Evolutionary conservation across 2,888 invertebrate genomes (phyloP).

Genomic region (Orthosia gothica): DNA sequence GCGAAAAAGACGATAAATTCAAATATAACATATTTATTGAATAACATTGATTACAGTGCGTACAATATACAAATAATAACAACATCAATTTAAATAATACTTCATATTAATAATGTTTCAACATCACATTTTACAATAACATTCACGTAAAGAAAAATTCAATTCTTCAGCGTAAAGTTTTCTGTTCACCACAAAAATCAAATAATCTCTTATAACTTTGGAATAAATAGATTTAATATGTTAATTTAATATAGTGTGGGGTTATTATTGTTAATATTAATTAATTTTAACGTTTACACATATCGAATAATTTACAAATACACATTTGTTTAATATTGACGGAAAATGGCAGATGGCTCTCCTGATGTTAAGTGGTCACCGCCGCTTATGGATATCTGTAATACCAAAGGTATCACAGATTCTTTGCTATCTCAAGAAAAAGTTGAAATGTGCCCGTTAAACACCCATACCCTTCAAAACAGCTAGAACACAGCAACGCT

Average conservation of each 20-base stretch:
- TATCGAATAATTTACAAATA: conserved; percentile 53
- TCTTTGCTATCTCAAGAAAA: not conserved
- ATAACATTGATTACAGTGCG: conserved; percentile 64
- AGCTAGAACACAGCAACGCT: not conserved
- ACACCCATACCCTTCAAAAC: not conserved
- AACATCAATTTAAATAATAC: conserved; percentile 60
- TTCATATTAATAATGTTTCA: conserved; percentile 37
- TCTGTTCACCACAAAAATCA: conserved; percentile 39
- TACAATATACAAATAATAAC: conserved; percentile 61
- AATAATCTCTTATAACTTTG: conserved; percentile 38
- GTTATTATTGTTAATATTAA: conserved; percentile 35
- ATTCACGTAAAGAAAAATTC: conserved; percentile 45
- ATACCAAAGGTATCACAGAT: not conserved
- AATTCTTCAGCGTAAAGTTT: conserved; percentile 1
- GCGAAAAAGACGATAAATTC: not conserved
- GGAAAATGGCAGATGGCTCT: not conserved
- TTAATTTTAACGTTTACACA: conserved; percentile 38
- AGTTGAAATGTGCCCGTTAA: not conserved
- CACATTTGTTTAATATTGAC: conserved; percentile 29
- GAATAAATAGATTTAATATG: conserved; percentile 46
- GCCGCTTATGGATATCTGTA: not conserved
- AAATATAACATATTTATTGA: conserved; percentile 64
- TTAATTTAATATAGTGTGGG: conserved; percentile 44
- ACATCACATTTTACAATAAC: conserved; percentile 44
- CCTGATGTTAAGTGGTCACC: too few relatives aligned